A percentile compares a stretch with the other conserved stretches of the same genome.
Conservation (phyloP, 2,888 invertebrate genomes). For the Tanytarsus gracilentus region DNA sequence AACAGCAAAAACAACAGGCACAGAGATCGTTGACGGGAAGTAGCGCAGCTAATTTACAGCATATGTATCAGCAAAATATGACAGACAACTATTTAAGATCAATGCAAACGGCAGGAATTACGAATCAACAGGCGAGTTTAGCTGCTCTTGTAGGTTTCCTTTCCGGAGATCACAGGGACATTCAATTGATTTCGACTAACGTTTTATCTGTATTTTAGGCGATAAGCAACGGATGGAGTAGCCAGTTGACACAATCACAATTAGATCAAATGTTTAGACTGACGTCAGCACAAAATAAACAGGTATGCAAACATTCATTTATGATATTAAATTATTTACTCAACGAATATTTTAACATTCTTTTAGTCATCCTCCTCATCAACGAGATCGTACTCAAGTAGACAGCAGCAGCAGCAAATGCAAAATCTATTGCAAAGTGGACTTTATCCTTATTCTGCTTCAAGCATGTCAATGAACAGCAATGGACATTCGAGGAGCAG, state of each 20-base stretch:
- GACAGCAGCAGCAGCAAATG: constrained; percentile 29
- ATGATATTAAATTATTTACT: not conserved
- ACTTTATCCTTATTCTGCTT: constrained; percentile 29
- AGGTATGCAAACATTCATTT: constrained; percentile 30
- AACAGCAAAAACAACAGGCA: constrained; percentile 34
- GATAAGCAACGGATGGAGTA: constrained; percentile 44
- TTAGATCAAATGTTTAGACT: constrained; percentile 48
- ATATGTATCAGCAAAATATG: constrained; percentile 25
- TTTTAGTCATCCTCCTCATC: constrained; percentile 10
- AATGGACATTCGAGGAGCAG: constrained; percentile 30
- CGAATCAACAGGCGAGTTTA: constrained; percentile 29
- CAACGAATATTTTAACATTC: not conserved
- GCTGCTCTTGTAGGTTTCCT: constrained; percentile 25
- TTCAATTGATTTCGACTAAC: constrained; percentile 34
- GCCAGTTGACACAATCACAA: constrained; percentile 45
- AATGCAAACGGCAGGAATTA: constrained; percentile 21
- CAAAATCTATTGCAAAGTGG: constrained; percentile 26
- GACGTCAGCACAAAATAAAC: constrained; percentile 33
- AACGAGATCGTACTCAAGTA: constrained; percentile 10
- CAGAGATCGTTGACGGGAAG: constrained; percentile 31
- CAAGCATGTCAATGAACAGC: constrained; percentile 29
- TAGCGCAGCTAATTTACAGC: constrained; percentile 30
- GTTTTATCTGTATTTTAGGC: constrained; percentile 36
- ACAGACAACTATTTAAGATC: constrained; percentile 24
- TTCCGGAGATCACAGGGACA: constrained; percentile 31